Conservation (phyloP, 2,888 invertebrate genomes). For the Carabus problematicus region DNA sequence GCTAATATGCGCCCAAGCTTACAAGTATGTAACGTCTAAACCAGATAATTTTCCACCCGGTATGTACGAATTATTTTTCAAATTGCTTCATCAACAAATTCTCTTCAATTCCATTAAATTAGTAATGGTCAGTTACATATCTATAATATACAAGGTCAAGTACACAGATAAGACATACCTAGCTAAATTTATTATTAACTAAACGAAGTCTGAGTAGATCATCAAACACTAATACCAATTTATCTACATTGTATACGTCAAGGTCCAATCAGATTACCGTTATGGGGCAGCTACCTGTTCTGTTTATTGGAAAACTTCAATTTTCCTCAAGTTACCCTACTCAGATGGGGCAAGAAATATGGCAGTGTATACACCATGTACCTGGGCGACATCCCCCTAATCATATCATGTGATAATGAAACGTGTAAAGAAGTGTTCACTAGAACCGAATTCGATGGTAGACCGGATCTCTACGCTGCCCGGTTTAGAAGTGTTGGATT, state of each 20-base stretch:
- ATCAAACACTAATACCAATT: too few relatives aligned
- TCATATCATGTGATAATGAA: conserved; percentile 64
- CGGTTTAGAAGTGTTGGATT: conserved; percentile 11
- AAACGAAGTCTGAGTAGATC: too few relatives aligned
- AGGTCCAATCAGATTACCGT: conserved; percentile 34
- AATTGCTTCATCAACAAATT: too few relatives aligned
- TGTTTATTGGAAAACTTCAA: conserved; percentile 19
- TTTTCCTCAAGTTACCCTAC: conserved; percentile 33
- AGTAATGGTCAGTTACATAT: too few relatives aligned
- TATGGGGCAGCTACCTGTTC: conserved; percentile 26
- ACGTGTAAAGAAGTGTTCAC: conserved; percentile 66
- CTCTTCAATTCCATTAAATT: too few relatives aligned
- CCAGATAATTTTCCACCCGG: conserved; percentile 37
- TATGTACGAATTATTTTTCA: conserved; percentile 12
- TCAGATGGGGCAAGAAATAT: conserved; percentile 36
- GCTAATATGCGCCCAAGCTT: conserved; percentile 2
- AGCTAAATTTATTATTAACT: too few relatives aligned
- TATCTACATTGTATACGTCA: too few relatives aligned
- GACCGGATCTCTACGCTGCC: conserved; percentile 50
- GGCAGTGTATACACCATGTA: conserved; percentile 65
- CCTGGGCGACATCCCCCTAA: conserved; percentile 61
- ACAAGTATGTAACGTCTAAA: conserved; percentile 37
- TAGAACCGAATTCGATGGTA: conserved; percentile 69
- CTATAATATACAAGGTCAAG: too few relatives aligned
- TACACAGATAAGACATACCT: too few relatives aligned